Percentiles rank a stretch among this genome's conserved stretches.
Conservation (phyloP, 2,113 vertebrate species). For the Salvelinus fontinalis region DNA sequence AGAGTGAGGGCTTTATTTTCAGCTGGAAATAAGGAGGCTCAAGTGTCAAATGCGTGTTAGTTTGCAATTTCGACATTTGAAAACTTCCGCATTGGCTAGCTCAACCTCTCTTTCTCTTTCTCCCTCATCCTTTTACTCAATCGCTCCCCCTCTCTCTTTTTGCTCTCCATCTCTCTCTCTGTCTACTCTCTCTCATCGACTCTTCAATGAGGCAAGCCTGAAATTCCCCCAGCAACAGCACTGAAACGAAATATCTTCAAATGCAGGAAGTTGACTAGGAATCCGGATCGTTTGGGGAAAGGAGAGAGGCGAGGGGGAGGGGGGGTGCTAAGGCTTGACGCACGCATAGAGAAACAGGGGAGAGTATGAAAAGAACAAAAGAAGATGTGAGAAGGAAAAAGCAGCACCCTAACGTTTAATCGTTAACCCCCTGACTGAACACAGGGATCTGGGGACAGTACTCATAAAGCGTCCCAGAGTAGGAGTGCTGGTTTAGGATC, state of each 20-base stretch:
- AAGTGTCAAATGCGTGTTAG: too few relatives aligned
- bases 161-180: background rate
- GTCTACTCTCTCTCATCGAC: too few relatives aligned
- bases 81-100: background rate
- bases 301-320: background rate
- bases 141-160: constrained; percentile 1
- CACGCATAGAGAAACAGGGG: constrained; percentile 49
- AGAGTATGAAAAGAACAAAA: background rate
- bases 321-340: constrained; percentile 40
- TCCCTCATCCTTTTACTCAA: constrained; percentile 12
- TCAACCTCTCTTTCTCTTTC: constrained; percentile 13
- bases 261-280: constrained; percentile 34
- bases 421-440: constrained; percentile 1
- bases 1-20: too few relatives aligned
- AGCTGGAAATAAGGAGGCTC: too few relatives aligned
- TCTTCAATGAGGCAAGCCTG: constrained; percentile 42
- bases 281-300: constrained; percentile 25
- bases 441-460: background rate
- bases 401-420: background rate
- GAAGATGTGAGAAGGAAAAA: background rate
- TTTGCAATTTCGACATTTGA: too few relatives aligned
- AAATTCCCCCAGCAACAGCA: constrained; percentile 48
- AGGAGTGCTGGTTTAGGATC: too few relatives aligned
- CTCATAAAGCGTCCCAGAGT: too few relatives aligned
- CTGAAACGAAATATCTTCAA: constrained; percentile 51